Evolutionary conservation across 2,113 vertebrate genomes (phyloP).

Genomic region (Ophiodon elongatus): DNA sequence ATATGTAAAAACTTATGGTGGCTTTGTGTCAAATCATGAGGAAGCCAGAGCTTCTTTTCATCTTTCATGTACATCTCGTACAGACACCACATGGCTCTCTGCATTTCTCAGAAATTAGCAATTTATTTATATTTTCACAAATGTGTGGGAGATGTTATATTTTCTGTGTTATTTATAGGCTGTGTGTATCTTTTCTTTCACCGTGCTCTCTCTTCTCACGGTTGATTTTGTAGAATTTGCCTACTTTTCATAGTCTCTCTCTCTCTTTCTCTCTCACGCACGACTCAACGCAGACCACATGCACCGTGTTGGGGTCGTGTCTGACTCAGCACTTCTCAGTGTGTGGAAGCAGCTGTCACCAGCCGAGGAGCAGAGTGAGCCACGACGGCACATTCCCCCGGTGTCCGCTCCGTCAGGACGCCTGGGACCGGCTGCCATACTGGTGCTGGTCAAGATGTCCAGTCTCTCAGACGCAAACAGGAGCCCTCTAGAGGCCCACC

Average conservation of each 20-base stretch:
- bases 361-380: slow-evolving; percentile 25
- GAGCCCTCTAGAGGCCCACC: not conserved
- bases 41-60: not conserved
- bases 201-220: too few species aligned
- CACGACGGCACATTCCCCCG: slow-evolving; percentile 22
- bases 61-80: not conserved
- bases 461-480: slow-evolving; percentile 15
- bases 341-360: slow-evolving; percentile 70
- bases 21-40: not conserved
- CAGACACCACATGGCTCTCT: not conserved
- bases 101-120: not conserved
- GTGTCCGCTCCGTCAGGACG: slow-evolving; percentile 25
- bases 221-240: not conserved
- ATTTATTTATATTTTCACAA: not conserved
- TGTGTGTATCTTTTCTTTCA: not conserved
- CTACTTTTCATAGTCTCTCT: not conserved
- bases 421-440: slow-evolving; percentile 36
- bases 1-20: not conserved
- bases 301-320: slow-evolving; percentile 36
- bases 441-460: slow-evolving; percentile 28
- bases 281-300: slow-evolving; percentile 24
- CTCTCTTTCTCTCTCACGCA: not conserved
- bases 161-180: not conserved
- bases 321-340: slow-evolving; percentile 58
- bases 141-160: not conserved